Base-by-base conservation (phyloP, 2,113 vertebrate genomes). In the Heloderma charlesbogerti region DNA sequence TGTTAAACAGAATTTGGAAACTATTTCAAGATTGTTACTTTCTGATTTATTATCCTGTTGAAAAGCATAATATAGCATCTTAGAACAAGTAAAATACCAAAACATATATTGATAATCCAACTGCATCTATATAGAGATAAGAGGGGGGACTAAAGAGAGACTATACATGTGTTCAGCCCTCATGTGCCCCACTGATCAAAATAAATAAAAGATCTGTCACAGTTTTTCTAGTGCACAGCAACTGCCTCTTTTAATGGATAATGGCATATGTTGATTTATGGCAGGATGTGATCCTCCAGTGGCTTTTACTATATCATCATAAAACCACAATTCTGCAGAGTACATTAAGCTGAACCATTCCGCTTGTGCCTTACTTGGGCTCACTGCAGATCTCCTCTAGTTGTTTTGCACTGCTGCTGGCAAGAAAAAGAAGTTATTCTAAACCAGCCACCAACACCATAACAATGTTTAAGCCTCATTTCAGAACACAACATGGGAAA, bases 221-320 rank as follows among this genome's bases (percentile, higher is more conserved):
- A 54, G 22, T 86, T 9, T 0, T 88, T 91, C 88, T 86, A 91
- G 87, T 77, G 84, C 66, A 75, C 10, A 72, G 90, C 94, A 92
- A 93, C 83, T 88, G 86, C 3, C 4, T 79, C 96, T 95, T 94
- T 94, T 34, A 88, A 95, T 89, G 78, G 93, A 51, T 91, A 94
- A 94, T 84, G 87, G 82, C 88, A 72, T 86, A 85, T 89, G 77
- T 79, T 96, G 94, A 96, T 95, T 96, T 97, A 96, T 94, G 95
- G 94, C 94, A 94, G 94, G 69, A 93, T 94, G 80, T 91, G 93
- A 93, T 95, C 86, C 90, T 93, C 85, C 90, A 92, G 91, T 80
- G 91, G 90, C 83, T 95, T 96, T 95, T 96, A 95, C 81, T 94
- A 25, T 93, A 86, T 92, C 82, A 82, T 91, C 91, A 83, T 96